These are phyloP conservation scores for Sceliomorpha sp. DNA, from an alignment of 2,888 invertebrate species.

Conservation along the genomic window DNA sequence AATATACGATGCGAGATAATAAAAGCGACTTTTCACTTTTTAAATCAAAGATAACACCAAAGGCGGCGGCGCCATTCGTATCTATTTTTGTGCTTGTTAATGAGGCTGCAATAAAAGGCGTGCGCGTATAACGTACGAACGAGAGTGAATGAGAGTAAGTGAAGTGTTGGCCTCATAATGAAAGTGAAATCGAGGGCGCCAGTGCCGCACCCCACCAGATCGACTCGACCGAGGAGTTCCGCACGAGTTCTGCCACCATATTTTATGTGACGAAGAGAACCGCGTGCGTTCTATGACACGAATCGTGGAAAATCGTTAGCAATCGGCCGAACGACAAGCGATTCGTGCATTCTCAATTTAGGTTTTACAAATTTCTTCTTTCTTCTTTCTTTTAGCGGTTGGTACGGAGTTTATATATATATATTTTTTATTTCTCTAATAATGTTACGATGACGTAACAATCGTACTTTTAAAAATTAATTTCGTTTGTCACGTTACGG, in stretches of 20 bases:
- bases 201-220: constrained; percentile 64
- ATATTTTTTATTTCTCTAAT: too few relatives aligned
- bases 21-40: constrained; percentile 4
- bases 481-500: too few relatives aligned
- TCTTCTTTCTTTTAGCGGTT: too few relatives aligned
- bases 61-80: constrained; percentile 44
- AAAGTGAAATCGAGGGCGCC: constrained; percentile 79
- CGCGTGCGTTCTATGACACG: constrained; percentile 24
- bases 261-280: constrained; percentile 40
- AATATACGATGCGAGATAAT: not conserved
- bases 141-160: constrained; percentile 74
- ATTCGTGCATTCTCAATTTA: too few relatives aligned
- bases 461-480: too few relatives aligned
- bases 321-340: too few relatives aligned
- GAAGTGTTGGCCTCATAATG: constrained; percentile 75
- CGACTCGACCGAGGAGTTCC: constrained; percentile 41
- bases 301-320: constrained; percentile 12
- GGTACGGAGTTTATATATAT: too few relatives aligned
- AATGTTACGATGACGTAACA: too few relatives aligned
- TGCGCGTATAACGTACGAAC: constrained; percentile 64
- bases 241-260: constrained; percentile 53
- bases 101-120: constrained; percentile 64
- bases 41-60: constrained; percentile 18
- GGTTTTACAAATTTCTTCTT: too few relatives aligned
- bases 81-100: constrained; percentile 63